A percentile compares a stretch with the other conserved stretches of the same genome.
Conservation (phyloP, 2,888 invertebrate genomes). For the Dynastes tityus region DNA sequence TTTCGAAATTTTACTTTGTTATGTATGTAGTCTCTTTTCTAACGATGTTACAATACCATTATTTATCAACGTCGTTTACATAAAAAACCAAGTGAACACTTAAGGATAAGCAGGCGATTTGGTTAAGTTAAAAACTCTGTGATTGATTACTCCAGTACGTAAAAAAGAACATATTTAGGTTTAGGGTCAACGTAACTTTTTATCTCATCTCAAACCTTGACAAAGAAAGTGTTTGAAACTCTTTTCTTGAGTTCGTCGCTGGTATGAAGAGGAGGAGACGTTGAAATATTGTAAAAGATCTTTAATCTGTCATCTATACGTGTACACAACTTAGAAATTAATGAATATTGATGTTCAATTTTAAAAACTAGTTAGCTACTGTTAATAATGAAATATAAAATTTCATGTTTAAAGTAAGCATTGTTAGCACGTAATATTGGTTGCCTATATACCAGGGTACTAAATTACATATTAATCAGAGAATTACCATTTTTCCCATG, state of each 20-base stretch:
- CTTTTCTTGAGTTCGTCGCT: neutral
- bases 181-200: neutral
- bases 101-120: neutral
- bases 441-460: constrained; percentile 11
- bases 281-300: neutral
- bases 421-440: constrained; percentile 5
- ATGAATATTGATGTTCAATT: neutral
- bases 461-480: neutral
- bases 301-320: neutral
- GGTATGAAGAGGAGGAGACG: neutral
- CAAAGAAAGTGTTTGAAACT: neutral
- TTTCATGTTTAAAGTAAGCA: no score
- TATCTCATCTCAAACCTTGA: neutral
- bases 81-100: neutral
- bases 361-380: neutral
- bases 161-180: neutral
- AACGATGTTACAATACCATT: neutral
- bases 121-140: constrained; percentile 8
- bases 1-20: no score
- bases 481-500: no score
- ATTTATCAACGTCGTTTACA: constrained; percentile 5
- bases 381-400: neutral
- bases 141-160: neutral
- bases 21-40: no score
- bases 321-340: neutral